These are phyloP conservation scores for Cheiracanthium punctorium DNA, from an alignment of 2,888 invertebrate species.

Conservation along the genomic window DNA sequence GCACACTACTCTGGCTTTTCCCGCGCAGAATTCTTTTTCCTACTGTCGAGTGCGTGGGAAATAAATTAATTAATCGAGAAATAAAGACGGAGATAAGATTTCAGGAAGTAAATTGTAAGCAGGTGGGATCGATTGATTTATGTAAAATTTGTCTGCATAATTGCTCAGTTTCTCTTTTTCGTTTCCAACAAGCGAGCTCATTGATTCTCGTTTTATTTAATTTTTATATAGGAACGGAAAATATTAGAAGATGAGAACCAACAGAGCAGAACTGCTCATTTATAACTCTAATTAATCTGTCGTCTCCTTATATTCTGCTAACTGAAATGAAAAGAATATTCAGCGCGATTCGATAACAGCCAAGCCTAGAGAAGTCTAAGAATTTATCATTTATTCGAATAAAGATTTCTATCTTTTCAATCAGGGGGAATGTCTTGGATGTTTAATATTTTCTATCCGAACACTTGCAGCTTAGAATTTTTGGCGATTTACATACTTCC, in stretches of 20 bases:
- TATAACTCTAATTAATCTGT: slow-evolving; percentile 7
- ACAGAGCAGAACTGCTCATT: slow-evolving; percentile 13
- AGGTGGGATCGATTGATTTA: neutral
- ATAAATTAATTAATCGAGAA: neutral
- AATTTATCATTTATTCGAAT: neutral
- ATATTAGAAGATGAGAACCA: slow-evolving; percentile 13
- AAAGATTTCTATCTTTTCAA: neutral
- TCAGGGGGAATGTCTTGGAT: neutral
- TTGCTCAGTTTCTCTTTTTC: slow-evolving; percentile 1
- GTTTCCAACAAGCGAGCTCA: neutral
- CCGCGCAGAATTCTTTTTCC: neutral
- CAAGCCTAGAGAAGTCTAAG: neutral
- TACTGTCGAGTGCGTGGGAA: neutral
- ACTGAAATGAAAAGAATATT: neutral
- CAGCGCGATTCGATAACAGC: neutral
- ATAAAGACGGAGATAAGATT: neutral
- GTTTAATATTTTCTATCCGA: neutral
- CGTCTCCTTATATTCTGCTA: slow-evolving; percentile 8
- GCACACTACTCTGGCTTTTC: neutral
- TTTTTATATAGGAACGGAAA: neutral
- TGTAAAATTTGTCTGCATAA: neutral
- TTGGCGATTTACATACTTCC: too few species aligned
- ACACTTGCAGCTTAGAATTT: too few species aligned
- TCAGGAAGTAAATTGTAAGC: neutral
- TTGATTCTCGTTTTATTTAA: neutral